Evolutionary conservation across 2,113 vertebrate genomes (phyloP), one percentile per base, ranked within the genome.

Genomic region (Elanoides forficatus): DNA sequence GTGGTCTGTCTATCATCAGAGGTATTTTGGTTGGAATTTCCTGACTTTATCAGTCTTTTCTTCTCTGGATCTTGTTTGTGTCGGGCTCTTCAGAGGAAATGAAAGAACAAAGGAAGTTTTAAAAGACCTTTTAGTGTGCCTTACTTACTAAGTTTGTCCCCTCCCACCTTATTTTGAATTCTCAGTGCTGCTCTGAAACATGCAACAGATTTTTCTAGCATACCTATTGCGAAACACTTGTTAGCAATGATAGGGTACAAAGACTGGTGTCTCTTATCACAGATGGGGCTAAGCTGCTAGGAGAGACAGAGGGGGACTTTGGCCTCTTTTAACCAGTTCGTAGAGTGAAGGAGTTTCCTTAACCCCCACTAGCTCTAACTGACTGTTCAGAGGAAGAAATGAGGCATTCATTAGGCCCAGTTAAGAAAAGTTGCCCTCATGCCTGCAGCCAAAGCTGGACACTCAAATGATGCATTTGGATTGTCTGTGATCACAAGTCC

Each of bases 51-150:
- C 88, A 97, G 72, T 12, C 13, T 93, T 43, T 3, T 96, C 62
- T 38, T 81, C 88, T 96, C 96, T 32, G 72, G 81, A 63, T 55
- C 68, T 59, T 2, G 17, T 13, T 15, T 86, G 23, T 2, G 18
- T 45, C 38, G 96, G 67, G 80, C 30, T 81, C 96, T 98, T 89
- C 42, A 94, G 56, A 73, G 19, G 63, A 85, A 78, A 85, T 16
- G 22, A 68, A 92, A 87, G 36, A 78, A 90, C 18, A 94, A 60
- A 75, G 11, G 23, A 53, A 8, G 14, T 75, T 71, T 95, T 75
- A 74, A 47, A 85, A 88, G 25, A 80, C 16, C 5, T 17, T 83
- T 62, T 50, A 67, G 10, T 36, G 18, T 43, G 34, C 21, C 40
- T 86, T 81, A 43, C 18, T 19, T 13, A 53, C 4, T 11, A 75